Percentiles rank a stretch among this genome's conserved stretches.
Conservation (phyloP, 2,113 vertebrate genomes). For the Dolichallabes microphthalmus region DNA sequence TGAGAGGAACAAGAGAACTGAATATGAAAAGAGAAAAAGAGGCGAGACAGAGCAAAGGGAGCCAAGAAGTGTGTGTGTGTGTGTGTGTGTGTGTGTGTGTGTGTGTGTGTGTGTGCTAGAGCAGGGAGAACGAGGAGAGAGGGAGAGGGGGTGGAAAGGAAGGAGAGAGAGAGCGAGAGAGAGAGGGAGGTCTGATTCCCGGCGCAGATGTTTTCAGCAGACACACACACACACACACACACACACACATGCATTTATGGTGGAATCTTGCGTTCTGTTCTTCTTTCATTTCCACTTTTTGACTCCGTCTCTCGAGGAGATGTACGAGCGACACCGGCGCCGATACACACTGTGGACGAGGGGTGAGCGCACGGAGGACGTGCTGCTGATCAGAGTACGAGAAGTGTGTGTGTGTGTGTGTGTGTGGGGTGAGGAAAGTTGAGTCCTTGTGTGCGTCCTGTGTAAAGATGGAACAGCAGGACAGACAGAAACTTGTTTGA, state of each 20-base stretch:
- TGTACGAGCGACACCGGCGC: constrained; percentile 26
- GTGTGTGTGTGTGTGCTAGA: background rate
- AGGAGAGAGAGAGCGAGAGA: background rate
- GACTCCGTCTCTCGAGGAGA: background rate
- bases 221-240: background rate
- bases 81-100: constrained; percentile 8
- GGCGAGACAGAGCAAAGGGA: background rate
- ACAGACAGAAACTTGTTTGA: background rate
- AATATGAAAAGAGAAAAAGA: constrained; percentile 10
- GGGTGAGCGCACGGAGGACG: background rate
- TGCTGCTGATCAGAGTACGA: constrained; percentile 29
- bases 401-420: background rate
- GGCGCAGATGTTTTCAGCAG: background rate
- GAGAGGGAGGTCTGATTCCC: constrained; percentile 2
- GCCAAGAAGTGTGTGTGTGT: background rate
- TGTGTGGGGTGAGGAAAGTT: constrained; percentile 24
- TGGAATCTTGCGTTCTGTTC: background rate
- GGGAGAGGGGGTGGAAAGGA: background rate
- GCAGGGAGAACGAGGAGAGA: background rate
- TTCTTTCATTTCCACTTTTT: background rate
- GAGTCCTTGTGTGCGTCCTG: background rate
- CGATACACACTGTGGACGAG: constrained; percentile 34
- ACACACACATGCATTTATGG: background rate
- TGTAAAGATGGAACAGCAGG: background rate
- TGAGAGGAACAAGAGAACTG: constrained; percentile 5